A percentile compares a stretch with the other conserved stretches of the same genome.
These are phyloP conservation scores for Oxycera nigricornis DNA, from an alignment of 2,888 invertebrate genomes.

Conservation along the genomic window DNA sequence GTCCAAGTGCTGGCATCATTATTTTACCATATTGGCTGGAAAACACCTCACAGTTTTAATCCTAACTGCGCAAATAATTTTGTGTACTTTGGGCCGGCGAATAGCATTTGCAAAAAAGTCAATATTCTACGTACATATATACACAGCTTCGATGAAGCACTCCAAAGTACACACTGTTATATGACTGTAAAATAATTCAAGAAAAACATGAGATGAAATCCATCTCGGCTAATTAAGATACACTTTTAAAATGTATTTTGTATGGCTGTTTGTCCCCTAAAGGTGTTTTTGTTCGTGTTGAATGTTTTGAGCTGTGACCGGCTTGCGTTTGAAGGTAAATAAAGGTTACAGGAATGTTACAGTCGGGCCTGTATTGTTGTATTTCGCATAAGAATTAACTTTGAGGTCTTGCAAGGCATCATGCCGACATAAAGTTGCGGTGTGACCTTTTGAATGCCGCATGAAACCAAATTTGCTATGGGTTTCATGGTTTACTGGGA, in stretches of 20 bases:
- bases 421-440: neutral
- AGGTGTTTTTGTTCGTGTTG: neutral
- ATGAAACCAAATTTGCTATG: neutral
- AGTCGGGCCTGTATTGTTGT: neutral
- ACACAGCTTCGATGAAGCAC: neutral
- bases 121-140: no score
- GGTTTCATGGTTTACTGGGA: neutral
- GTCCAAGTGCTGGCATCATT: neutral
- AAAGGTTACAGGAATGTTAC: neutral
- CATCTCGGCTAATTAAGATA: neutral
- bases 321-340: neutral
- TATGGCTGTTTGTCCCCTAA: neutral
- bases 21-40: neutral
- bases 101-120: neutral
- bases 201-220: neutral
- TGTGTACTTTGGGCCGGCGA: neutral
- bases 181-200: neutral
- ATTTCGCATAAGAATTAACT: neutral
- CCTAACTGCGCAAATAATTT: constrained; percentile 2
- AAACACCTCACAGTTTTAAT: neutral
- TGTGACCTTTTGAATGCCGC: neutral
- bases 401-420: neutral
- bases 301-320: neutral
- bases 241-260: neutral
- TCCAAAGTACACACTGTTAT: neutral